These are phyloP conservation scores for Phainopepla nitens DNA, from an alignment of 2,113 vertebrate species.

Conservation along the genomic window DNA sequence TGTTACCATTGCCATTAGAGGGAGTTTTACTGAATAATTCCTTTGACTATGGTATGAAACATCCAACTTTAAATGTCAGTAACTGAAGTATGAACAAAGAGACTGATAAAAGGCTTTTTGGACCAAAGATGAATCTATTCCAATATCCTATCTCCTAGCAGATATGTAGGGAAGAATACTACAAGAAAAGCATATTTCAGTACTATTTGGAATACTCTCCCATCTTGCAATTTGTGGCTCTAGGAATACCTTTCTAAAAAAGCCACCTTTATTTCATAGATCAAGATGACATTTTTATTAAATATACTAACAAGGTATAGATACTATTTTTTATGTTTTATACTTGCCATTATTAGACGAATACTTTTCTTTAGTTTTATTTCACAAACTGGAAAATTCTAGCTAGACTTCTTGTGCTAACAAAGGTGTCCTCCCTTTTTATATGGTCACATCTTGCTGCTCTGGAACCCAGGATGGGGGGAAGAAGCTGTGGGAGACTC, in stretches of 20 bases:
- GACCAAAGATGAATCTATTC: neutral
- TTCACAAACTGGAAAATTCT: neutral
- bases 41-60: neutral
- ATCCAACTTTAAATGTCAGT: neutral
- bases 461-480: fast-evolving
- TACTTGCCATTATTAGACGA: neutral
- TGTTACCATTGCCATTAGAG: neutral
- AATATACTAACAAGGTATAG: neutral
- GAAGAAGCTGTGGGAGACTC: neutral
- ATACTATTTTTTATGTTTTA: neutral
- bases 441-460: fast-evolving
- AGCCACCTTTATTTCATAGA: neutral
- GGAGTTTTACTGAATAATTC: neutral
- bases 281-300: neutral
- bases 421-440: neutral
- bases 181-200: neutral
- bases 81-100: neutral
- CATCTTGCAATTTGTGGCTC: neutral
- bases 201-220: neutral
- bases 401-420: neutral
- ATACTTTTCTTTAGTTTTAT: neutral
- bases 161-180: neutral
- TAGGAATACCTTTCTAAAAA: neutral
- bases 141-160: neutral
- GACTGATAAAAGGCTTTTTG: neutral